Conservation (phyloP, 2,888 invertebrate species). For the Sycophila texana region DNA sequence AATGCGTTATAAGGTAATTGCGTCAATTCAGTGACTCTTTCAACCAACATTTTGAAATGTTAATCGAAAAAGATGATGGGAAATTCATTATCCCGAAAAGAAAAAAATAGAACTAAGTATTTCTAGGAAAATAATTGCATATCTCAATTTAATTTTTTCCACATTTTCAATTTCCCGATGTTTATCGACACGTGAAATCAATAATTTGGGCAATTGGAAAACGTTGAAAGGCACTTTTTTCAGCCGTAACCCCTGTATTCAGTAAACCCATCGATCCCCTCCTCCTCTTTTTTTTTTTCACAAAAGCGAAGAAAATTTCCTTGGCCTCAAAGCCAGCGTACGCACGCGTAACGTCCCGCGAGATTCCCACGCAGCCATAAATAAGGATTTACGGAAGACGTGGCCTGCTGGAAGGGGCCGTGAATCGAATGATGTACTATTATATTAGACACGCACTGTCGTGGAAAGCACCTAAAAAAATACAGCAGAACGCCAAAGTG, state of each 20-base stretch:
- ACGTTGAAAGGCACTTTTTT: constrained; percentile 31
- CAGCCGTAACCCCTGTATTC: constrained; percentile 6
- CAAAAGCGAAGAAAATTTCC: constrained; percentile 30
- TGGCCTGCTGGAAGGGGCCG: constrained; percentile 12
- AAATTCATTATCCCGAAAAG: neutral
- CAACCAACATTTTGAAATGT: too few species aligned
- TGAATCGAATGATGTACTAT: constrained; percentile 25
- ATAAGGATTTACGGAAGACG: constrained; percentile 56
- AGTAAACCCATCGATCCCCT: constrained; percentile 34
- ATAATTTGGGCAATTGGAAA: constrained; percentile 50
- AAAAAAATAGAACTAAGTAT: neutral
- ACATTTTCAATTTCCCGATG: constrained; percentile 16
- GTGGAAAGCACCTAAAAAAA: constrained; percentile 47
- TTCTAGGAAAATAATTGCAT: neutral
- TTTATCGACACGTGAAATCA: constrained; percentile 50
- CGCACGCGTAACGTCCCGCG: neutral
- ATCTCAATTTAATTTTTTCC: neutral
- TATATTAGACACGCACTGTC: constrained; percentile 52
- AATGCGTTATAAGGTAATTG: too few species aligned
- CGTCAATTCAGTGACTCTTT: too few species aligned
- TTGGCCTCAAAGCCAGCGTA: neutral
- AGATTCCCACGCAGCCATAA: constrained; percentile 53
- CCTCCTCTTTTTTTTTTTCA: constrained; percentile 1
- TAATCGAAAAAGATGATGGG: too few species aligned
- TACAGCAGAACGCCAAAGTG: constrained; percentile 55